Percentiles rank a stretch among this genome's conserved stretches.
phyloP scores from a whole-genome alignment of 30 jellyfish, hydroid and myxozoan species.

The Cassiopea xamachana region DNA sequence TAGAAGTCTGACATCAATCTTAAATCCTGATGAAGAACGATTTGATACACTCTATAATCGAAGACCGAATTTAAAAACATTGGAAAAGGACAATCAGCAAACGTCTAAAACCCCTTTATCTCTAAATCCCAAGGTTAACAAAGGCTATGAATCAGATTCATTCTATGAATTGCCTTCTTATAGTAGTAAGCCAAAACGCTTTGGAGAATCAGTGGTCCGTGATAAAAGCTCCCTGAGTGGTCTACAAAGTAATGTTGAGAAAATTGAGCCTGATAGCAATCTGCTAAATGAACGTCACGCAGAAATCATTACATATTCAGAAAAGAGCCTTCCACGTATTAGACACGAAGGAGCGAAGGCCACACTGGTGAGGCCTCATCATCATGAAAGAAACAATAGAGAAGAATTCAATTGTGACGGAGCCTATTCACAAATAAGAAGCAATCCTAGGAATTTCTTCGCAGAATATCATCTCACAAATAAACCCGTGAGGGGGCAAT shows the following conservation, averaged over 20 bases:
- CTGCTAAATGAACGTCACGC: neutral
- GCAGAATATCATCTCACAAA: neutral
- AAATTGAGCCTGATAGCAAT: neutral
- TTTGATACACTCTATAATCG: neutral
- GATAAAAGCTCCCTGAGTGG: neutral
- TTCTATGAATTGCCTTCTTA: neutral
- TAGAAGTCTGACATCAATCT: neutral
- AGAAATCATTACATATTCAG: neutral
- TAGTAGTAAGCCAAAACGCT: neutral
- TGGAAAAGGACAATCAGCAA: neutral
- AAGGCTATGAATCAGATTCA: neutral
- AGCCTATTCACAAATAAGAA: neutral
- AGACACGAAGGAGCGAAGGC: neutral
- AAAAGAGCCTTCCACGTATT: neutral
- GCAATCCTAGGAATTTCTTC: neutral
- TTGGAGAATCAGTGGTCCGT: neutral
- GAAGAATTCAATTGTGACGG: neutral
- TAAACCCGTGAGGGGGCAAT: constrained; percentile 1
- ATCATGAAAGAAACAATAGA: neutral
- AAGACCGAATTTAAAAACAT: neutral
- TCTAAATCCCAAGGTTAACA: neutral
- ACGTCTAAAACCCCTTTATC: neutral
- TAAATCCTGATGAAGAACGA: neutral
- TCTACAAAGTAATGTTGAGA: neutral
- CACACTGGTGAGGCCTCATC: constrained; percentile 16